Conservation (phyloP, 2,113 vertebrate genomes). For the Sylvilagus bachmani region DNA sequence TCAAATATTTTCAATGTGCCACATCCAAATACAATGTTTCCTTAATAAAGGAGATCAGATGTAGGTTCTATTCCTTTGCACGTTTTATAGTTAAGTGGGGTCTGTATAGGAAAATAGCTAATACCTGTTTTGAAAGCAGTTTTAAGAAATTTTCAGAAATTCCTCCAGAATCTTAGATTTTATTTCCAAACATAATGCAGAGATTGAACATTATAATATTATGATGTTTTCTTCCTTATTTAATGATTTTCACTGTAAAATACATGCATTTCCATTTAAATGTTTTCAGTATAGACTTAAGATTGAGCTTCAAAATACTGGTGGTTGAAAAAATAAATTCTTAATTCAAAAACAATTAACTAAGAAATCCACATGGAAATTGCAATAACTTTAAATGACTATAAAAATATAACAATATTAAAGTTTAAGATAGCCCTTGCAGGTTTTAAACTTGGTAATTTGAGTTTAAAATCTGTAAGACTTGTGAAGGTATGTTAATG, state of each 20-base stretch:
- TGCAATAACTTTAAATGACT: background rate
- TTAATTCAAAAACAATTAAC: slow-evolving; percentile 46
- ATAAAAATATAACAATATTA: background rate
- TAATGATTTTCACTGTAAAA: slow-evolving; percentile 8
- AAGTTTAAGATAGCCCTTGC: background rate
- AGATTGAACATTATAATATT: background rate
- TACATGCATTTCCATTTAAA: background rate
- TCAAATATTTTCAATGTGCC: slow-evolving; percentile 48
- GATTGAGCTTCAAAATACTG: background rate
- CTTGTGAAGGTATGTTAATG: background rate
- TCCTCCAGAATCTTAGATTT: background rate
- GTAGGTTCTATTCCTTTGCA: background rate
- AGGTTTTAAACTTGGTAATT: background rate
- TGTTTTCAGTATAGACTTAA: slow-evolving; percentile 23
- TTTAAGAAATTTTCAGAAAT: slow-evolving; percentile 68
- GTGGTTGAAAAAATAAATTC: slow-evolving; percentile 45
- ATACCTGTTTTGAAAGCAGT: slow-evolving; percentile 11
- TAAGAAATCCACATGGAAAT: background rate
- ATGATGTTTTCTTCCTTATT: background rate
- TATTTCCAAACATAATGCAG: background rate
- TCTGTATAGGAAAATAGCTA: slow-evolving; percentile 20
- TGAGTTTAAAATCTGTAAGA: background rate
- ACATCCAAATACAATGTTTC: slow-evolving; percentile 3
- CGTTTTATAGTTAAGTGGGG: background rate
- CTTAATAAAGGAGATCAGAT: slow-evolving; percentile 39